Base-by-base conservation (phyloP, 2,888 invertebrate genomes). In the Limnephilus marmoratus region DNA sequence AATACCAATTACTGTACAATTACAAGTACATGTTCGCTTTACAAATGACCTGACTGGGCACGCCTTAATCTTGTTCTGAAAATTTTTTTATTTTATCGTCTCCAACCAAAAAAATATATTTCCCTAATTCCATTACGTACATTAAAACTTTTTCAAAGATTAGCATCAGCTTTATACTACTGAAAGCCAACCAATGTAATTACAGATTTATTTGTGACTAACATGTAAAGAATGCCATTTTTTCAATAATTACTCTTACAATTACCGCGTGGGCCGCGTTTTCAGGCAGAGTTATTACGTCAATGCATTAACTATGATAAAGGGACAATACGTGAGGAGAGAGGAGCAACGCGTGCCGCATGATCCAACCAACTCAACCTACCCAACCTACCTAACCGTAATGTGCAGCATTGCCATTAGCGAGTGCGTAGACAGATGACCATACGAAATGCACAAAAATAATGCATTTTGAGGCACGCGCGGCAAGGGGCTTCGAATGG, bases 391-490 rank as follows among this genome's bases (percentile, higher is more conserved):
- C 18, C 49, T 49, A 86, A 24, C 31, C 15, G 85, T 86, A 18
- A 80, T 88, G 37, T 37, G 80, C 88, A 37, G 80, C 88, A 88
- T 68, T 31, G 68, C 88, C 88, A 88, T 88, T 88, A 88, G 80
- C 68, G 68, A 68, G 88, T 88, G 88, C 88, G 88, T 88, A 88
- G 88, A 88, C 88, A 80, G 88, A 88, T 88, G 88, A 53, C 88
- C 83, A 90, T 90, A 90, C 85, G 80, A 90, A 90, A 85, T 90
- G 90, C 83, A 90, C 90, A 90, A 90, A 90, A 90, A 90, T 90
- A 90, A 90, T 90, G 85, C 90, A 90, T 90, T 90, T 90, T 88
- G 88, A 68, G 37, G 88, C 88, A 80, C 88, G 88, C 88, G 34
- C 68, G 37, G 88, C n/a, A 88, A 88, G 68, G 88, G 68, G 88